phyloP scores from a whole-genome alignment of 2,113 vertebrate genomes.

The Mus pahari region DNA sequence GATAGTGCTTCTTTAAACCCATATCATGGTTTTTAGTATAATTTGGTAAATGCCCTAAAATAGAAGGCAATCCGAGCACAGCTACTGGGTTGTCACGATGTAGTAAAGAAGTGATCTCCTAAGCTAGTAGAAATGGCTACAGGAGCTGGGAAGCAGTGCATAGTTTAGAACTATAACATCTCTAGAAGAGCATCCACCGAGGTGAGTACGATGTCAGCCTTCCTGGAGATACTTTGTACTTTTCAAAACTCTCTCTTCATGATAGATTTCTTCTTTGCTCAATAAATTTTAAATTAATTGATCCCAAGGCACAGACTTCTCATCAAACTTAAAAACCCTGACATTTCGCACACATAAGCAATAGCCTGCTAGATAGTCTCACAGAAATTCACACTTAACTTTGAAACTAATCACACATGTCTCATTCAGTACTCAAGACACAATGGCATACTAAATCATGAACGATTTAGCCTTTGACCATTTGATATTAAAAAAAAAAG shows the following conservation, averaged over 20 bases:
- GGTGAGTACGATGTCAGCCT: constrained; percentile 38
- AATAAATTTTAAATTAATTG: constrained; percentile 79
- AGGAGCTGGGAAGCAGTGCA: background rate
- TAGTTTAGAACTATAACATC: background rate
- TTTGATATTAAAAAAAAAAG: constrained; percentile 78
- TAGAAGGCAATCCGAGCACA: constrained; percentile 40
- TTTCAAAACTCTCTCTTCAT: constrained; percentile 75
- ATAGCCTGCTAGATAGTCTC: constrained; percentile 72
- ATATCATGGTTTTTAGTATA: constrained; percentile 60
- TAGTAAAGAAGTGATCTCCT: constrained; percentile 4
- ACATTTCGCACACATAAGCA: constrained; percentile 74
- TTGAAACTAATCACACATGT: constrained; percentile 80
- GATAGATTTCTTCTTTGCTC: constrained; percentile 71
- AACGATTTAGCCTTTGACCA: constrained; percentile 80
- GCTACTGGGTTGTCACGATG: constrained; percentile 48
- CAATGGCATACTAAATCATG: constrained; percentile 76
- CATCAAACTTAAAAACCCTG: constrained; percentile 78
- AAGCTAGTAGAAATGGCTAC: constrained; percentile 48
- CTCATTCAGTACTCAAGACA: constrained; percentile 82
- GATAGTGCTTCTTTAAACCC: constrained; percentile 67
- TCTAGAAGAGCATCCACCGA: constrained; percentile 12
- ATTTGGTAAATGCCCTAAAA: constrained; percentile 78
- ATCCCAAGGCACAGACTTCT: constrained; percentile 77
- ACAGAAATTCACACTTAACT: constrained; percentile 75
- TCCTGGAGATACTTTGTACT: constrained; percentile 58